Evolutionary conservation across 2,888 invertebrate species (phyloP).

Genomic region (Euproctis similis): DNA sequence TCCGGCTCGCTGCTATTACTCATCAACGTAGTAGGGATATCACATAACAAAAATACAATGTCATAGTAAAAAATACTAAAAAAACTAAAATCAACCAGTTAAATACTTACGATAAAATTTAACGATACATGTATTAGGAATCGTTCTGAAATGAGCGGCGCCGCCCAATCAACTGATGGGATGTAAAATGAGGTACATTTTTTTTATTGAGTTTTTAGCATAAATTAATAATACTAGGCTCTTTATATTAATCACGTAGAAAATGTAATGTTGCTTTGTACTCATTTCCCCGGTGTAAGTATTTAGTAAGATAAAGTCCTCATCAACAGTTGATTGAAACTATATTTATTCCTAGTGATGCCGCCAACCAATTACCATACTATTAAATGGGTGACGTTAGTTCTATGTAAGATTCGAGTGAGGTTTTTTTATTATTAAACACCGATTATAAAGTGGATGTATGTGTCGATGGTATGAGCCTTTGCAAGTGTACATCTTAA

Average conservation of each 20-base stretch:
- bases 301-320: conserved; percentile 1
- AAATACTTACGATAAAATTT: conserved; percentile 22
- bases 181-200: conserved; percentile 18
- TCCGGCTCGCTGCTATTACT: conserved; percentile 35
- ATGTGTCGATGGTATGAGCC: too few relatives aligned
- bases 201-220: conserved; percentile 10
- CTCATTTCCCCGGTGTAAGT: conserved; percentile 1
- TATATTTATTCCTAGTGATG: not conserved
- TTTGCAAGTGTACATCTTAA: too few relatives aligned
- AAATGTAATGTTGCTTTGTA: not conserved
- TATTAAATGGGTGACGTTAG: too few relatives aligned
- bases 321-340: not conserved
- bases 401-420: too few relatives aligned
- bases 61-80: conserved; percentile 15
- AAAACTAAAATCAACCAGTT: conserved; percentile 18
- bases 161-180: conserved; percentile 19
- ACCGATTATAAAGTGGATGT: too few relatives aligned
- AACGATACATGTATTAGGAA: conserved; percentile 15
- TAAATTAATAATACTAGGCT: conserved; percentile 12
- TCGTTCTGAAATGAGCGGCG: conserved; percentile 19
- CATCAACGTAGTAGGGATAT: conserved; percentile 33
- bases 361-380: too few relatives aligned
- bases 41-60: conserved; percentile 24
- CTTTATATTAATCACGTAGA: conserved; percentile 9
- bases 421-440: too few relatives aligned